Evolutionary conservation across 2,888 invertebrate genomes (phyloP).

Genomic region (Drosophila sordidula): DNA sequence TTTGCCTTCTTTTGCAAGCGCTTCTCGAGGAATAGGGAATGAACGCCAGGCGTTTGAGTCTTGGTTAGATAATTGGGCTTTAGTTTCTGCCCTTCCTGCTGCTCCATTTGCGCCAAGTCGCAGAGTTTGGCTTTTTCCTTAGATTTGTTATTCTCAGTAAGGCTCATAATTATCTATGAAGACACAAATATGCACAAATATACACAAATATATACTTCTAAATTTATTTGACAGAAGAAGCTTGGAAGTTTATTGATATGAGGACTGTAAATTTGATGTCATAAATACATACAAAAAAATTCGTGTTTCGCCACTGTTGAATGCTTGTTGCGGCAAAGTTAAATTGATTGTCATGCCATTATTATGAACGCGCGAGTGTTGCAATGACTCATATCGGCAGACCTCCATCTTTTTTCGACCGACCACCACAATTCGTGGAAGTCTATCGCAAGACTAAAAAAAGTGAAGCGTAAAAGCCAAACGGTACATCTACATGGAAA

Average conservation of each 20-base stretch:
- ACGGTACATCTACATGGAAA: conserved; percentile 63
- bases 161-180: conserved; percentile 57
- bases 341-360: conserved; percentile 19
- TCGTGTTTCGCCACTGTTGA: neutral
- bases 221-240: neutral
- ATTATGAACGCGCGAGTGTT: neutral
- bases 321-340: neutral
- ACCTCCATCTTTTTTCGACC: conserved; percentile 21
- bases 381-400: conserved; percentile 5
- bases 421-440: conserved; percentile 30
- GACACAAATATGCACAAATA: neutral
- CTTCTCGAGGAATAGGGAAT: conserved; percentile 96
- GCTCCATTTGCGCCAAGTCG: conserved; percentile 90
- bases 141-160: conserved; percentile 53
- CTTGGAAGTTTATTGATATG: neutral
- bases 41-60: conserved; percentile 89
- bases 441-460: conserved; percentile 59
- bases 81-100: conserved; percentile 93
- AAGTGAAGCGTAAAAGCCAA: conserved; percentile 77
- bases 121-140: conserved; percentile 83
- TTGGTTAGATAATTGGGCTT: conserved; percentile 94
- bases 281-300: neutral
- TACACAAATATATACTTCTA: no score
- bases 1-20: conserved; percentile 98
- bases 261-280: neutral